Evolutionary conservation across 1,140 invertebrate genomes (phyloP), one percentile per base, ranked within the genome.

Genomic region (Habropoda laboriosa): DNA sequence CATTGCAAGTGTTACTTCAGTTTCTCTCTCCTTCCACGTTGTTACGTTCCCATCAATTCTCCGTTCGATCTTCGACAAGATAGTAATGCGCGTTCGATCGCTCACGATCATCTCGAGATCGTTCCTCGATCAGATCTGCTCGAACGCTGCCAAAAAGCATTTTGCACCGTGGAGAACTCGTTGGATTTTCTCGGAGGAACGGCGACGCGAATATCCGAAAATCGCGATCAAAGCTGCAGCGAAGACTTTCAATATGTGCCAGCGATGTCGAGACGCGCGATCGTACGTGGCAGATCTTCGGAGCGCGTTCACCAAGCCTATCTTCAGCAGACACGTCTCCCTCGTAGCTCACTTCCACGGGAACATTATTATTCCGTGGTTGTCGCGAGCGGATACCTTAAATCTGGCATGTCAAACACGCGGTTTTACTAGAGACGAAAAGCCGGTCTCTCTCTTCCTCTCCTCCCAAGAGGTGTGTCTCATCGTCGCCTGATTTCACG

Each of bases 331-430:
- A 51, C 47, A 63, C 76, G 49, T 80, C 57, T 61, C 3, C 71
- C 64, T 30, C 73, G 85, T 66, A 49, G 71, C 58, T 82, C 67
- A 74, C 61, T 68, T 72, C 57, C 72, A 30, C 57, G 24, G 8
- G 27, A 57, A 55, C 42, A 55, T 87, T 87, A 79, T 86, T 83
- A 87, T 87, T 83, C 86, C 55, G 73, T 64, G 58, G 58, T 49
- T 83, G 85, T 86, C 77, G 80, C 49, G 24, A 30, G 24, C 70
- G 80, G 78, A 86, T 86, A 83, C 86, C 81, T 87, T 81, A 86
- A 86, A 87, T 86, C 84, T 80, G 78, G 72, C 73, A 81, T 81
- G 78, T 83, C 86, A 81, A 87, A 87, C 74, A 75, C 61, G 18
- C 80, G 51, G 63, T 71, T 60, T 72, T 38, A 63, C 76, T n/a